phyloP scores from a whole-genome alignment of 1,140 invertebrate genomes.

The Drosophila baimaii region DNA sequence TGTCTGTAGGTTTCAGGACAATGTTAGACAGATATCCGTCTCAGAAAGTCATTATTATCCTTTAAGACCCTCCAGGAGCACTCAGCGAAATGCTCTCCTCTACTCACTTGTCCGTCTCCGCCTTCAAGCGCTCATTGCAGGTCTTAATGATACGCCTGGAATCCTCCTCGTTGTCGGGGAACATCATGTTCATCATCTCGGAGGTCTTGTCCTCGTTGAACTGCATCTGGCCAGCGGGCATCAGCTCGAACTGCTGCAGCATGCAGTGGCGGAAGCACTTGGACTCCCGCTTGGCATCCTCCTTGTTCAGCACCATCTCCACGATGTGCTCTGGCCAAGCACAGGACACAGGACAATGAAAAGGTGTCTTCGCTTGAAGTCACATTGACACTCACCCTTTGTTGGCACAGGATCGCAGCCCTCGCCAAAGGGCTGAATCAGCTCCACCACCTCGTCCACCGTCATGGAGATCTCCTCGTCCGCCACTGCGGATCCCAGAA shows the following conservation, averaged over 20 bases:
- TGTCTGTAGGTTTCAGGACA: too few relatives aligned
- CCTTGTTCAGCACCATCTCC: conserved; percentile 63
- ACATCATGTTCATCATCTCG: conserved; percentile 69
- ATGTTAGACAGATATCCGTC: background rate
- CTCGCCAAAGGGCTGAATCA: conserved; percentile 57
- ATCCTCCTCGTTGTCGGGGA: conserved; percentile 48
- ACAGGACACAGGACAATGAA: background rate
- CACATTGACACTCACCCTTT: conserved; percentile 43
- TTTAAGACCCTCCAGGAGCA: background rate
- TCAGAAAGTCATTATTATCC: background rate
- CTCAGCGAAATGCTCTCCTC: too few relatives aligned
- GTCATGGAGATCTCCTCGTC: conserved; percentile 52
- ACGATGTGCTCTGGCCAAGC: conserved; percentile 53
- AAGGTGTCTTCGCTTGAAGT: too few relatives aligned
- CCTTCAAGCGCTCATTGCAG: conserved; percentile 50
- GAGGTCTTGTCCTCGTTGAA: conserved; percentile 54
- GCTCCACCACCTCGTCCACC: conserved; percentile 58
- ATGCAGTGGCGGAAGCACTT: conserved; percentile 75
- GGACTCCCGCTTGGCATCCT: conserved; percentile 53
- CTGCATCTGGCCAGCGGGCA: conserved; percentile 30
- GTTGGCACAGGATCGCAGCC: conserved; percentile 55
- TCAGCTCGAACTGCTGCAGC: conserved; percentile 70
- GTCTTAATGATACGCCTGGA: conserved; percentile 31
- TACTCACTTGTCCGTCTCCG: conserved; percentile 64
- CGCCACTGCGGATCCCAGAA: conserved; percentile 32